Base-by-base conservation (phyloP, 2,888 invertebrate species). In the Heteromurus nitidus region DNA sequence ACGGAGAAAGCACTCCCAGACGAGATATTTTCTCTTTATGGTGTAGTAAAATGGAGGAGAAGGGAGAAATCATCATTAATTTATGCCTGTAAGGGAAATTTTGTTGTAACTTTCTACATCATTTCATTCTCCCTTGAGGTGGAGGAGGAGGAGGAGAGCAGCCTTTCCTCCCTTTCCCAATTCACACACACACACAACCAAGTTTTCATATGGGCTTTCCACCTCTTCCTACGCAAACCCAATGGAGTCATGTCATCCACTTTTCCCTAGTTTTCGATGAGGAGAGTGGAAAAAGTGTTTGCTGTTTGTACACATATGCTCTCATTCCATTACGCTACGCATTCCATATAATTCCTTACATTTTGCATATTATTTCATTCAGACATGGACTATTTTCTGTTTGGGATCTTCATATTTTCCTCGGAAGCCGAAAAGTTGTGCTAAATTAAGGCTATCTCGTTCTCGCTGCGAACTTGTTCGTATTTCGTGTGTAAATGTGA, bases 1-100 rank as follows among this genome's bases (percentile, higher is more conserved):
- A 72, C 26, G 70, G 72, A 58, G 79, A 79, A 80, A 80, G 74
- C 73, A 24, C 30, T 44, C 73, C 64, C 70, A 47, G 42, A 44
- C 50, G 50, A 62, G 64, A 74, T 74, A 74, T 74, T 74, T 74
- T 62, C 74, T 50, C 47, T 79, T 65, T 67, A 65, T 80, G 62
- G 60, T 31, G 47, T 36, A 50, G 22, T 80, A 58, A 73, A 68
- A 74, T 50, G 80, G 36, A 68, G 47, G 70, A 75, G 81, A 81
- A 76, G 69, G 74, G 80, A 82, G 80, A 82, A 84, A 82, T 82
- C 84, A 84, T 84, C 82, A 82, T 84, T 82, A 82, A 82, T 84
- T 80, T 84, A 80, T 82, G 84, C 82, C 82, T 84, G 73, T 76
- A 80, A 80, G 84, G 80, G 76, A 82, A 82, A 82, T 82, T 75